These are phyloP conservation scores for Tribolium castaneum DNA, from an alignment of 1,140 invertebrate species.

Conservation along the genomic window DNA sequence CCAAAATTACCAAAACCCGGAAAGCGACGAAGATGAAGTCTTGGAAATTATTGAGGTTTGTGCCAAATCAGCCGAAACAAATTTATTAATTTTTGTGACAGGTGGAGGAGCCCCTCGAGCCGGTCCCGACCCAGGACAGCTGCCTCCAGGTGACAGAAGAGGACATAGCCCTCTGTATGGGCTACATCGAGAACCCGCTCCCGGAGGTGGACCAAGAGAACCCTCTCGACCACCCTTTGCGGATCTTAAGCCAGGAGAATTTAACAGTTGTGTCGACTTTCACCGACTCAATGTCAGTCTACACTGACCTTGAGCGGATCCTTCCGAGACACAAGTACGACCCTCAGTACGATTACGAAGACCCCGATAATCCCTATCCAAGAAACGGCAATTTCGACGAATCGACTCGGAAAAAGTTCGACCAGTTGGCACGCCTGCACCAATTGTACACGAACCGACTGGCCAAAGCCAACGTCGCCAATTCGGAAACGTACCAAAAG, in stretches of 20 bases:
- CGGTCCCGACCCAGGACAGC: constrained; percentile 84
- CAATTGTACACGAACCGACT: constrained; percentile 76
- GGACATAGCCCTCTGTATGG: constrained; percentile 89
- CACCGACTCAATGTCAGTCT: constrained; percentile 82
- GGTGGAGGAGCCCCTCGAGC: constrained; percentile 81
- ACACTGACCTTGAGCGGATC: constrained; percentile 77
- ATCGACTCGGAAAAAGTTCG: constrained; percentile 67
- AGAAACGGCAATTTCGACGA: constrained; percentile 58
- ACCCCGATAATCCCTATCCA: constrained; percentile 59
- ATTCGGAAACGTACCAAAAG: constrained; percentile 68
- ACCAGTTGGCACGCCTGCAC: constrained; percentile 75
- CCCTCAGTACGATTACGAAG: constrained; percentile 62
- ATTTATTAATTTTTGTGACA: no score
- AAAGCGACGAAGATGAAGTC: constrained; percentile 74
- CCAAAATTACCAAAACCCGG: constrained; percentile 55
- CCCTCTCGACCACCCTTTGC: constrained; percentile 82
- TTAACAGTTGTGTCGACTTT: constrained; percentile 89
- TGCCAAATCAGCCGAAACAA: no score
- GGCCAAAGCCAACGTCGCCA: constrained; percentile 70
- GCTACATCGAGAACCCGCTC: constrained; percentile 75
- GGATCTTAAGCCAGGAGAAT: constrained; percentile 90
- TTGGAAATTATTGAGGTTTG: constrained; percentile 79
- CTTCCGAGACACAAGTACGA: constrained; percentile 62
- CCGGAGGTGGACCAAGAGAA: constrained; percentile 75
- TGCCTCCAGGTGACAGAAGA: constrained; percentile 91